phyloP scores from a whole-genome alignment of 2,113 vertebrate genomes.

The Oenanthe oenanthe region DNA sequence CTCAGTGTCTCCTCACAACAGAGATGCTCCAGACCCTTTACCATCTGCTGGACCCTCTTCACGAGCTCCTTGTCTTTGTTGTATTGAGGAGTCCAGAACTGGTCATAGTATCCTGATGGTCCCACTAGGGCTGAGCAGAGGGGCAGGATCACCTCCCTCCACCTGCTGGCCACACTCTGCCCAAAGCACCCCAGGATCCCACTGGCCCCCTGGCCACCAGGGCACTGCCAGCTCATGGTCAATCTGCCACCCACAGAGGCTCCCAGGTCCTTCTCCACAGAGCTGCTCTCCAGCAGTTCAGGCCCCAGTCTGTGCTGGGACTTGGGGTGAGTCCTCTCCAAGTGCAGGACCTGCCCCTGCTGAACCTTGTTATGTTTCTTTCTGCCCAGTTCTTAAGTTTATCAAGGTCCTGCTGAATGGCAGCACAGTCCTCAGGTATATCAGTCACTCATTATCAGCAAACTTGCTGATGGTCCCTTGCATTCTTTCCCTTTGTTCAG shows the following conservation, averaged over 20 bases:
- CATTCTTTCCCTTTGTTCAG: background rate
- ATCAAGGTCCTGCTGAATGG: background rate
- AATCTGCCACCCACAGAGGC: background rate
- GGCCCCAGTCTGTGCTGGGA: background rate
- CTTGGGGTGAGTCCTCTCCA: background rate
- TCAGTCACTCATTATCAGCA: background rate
- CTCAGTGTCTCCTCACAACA: background rate
- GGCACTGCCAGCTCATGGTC: background rate
- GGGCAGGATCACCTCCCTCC: accelerated
- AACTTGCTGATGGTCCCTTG: background rate
- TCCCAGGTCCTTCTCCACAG: background rate
- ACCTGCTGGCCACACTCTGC: background rate
- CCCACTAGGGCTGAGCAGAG: background rate
- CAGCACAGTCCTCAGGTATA: background rate
- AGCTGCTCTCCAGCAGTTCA: background rate
- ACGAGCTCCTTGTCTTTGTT: background rate
- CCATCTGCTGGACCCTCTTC: background rate
- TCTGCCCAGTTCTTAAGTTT: background rate
- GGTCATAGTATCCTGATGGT: too few species aligned
- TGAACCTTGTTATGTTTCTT: background rate
- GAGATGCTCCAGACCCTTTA: background rate
- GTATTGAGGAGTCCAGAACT: background rate
- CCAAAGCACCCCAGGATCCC: background rate
- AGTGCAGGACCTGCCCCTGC: background rate
- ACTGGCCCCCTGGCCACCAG: background rate